Base-by-base conservation (phyloP, 2,113 vertebrate genomes). In the Muscicapa adusta region DNA sequence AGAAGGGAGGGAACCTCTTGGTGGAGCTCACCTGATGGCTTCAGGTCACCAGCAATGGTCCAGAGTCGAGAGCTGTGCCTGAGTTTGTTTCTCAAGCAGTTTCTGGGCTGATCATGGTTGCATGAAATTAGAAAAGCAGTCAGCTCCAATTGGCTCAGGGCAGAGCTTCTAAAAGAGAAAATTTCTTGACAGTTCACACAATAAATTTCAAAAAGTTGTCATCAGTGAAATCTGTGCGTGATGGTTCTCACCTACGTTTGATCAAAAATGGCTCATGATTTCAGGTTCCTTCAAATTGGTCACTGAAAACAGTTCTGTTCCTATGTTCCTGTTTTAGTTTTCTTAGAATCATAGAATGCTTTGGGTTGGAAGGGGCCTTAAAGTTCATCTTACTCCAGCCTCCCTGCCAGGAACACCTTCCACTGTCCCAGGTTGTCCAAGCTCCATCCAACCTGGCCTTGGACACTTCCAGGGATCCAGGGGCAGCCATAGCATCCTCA, bases 371-470 rank as follows among this genome's bases (percentile, higher is more conserved):
- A 80, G 12, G 23, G 6, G 17, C 18, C 5, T 17, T 51, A n/a
- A 58, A 51, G 4, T 2, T 19, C 10, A 51, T 5, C 7, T 25
- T 7, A 29, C 18, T 66, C 28, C 5, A 45, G 12, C 47, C 5
- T 25, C 14, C 20, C 25, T 36, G 31, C 31, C 8, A 22, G 26
- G 53, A 22, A 18, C 12, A 67, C 0, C 14, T 76, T 9, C 26
- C 26, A 31, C 14, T 22, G 2, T 3, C 33, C 15, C 67, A 73
- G 18, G 8, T 0, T 66, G 15, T 58, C 43, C 23, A 51, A 81
- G 7, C 7, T 10, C 19, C 0, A 0, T 66, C 33, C 60, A 73
- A 0, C 17, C 31, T 50, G 42, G 8, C 12, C 34, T 43, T 57
- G 58, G 36, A 3, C 28, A 20, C 7, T 53, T 2, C 23, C 68